A percentile compares a stretch with the other conserved stretches of the same genome.
Evolutionary conservation across 2,797 vertebrate genomes (phyloP).

Genomic region (Coranthus polyacanthus): DNA sequence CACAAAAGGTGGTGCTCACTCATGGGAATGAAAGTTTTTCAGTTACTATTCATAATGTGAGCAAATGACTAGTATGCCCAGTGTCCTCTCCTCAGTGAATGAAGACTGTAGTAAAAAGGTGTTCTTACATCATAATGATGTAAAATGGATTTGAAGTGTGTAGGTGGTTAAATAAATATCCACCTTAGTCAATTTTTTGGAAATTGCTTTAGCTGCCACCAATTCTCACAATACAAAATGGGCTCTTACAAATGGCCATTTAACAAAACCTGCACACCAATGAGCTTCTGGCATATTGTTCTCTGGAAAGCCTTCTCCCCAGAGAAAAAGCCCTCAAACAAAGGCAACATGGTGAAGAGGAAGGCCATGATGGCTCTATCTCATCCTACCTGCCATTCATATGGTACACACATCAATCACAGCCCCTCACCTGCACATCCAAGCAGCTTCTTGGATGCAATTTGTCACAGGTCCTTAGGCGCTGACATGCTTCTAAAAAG

Average conservation of each 20-base stretch:
- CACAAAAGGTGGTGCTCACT: conserved; percentile 53
- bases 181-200: conserved; percentile 36
- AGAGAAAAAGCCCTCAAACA: conserved; percentile 66
- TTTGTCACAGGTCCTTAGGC: conserved; percentile 79
- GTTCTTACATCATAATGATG: conserved; percentile 9
- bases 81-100: conserved; percentile 9
- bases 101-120: conserved; percentile 5
- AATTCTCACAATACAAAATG: conserved; percentile 55
- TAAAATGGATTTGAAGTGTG: conserved; percentile 19
- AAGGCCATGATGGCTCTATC: conserved; percentile 78
- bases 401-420: conserved; percentile 80
- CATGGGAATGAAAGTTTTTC: conserved; percentile 60
- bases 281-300: conserved; percentile 64
- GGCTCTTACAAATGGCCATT: conserved; percentile 54
- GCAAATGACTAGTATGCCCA: conserved; percentile 45
- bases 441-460: conserved; percentile 67
- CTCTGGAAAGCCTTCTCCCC: conserved; percentile 56
- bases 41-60: conserved; percentile 46
- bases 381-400: conserved; percentile 79
- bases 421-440: conserved; percentile 48
- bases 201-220: conserved; percentile 41
- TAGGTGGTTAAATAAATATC: conserved; percentile 35
- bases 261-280: conserved; percentile 70
- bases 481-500: conserved; percentile 75
- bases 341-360: conserved; percentile 67